Conservation (phyloP, 2,113 vertebrate species). For the Ictalurus punctatus region DNA sequence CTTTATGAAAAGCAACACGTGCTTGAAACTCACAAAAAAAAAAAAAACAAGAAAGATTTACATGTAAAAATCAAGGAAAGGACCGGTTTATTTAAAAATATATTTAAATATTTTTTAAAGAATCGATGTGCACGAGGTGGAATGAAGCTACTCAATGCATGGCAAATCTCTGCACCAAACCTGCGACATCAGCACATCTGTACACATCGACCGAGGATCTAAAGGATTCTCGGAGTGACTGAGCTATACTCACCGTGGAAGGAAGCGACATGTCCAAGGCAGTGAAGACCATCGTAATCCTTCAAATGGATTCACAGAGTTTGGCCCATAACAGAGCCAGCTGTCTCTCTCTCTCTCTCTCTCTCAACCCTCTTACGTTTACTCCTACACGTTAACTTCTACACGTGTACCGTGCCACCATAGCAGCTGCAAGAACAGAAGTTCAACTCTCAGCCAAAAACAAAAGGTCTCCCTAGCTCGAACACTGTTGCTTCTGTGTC, state of each 20-base stretch:
- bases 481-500: neutral
- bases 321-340: slow-evolving; percentile 64
- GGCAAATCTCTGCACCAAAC: neutral
- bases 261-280: slow-evolving; percentile 73
- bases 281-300: slow-evolving; percentile 76
- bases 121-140: neutral
- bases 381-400: slow-evolving; percentile 45
- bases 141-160: neutral
- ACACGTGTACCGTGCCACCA: neutral
- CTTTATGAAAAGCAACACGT: neutral
- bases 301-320: slow-evolving; percentile 58
- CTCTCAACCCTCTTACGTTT: slow-evolving; percentile 36
- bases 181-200: neutral
- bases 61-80: neutral
- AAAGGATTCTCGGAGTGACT: slow-evolving; percentile 41
- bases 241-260: slow-evolving; percentile 72
- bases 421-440: slow-evolving; percentile 9
- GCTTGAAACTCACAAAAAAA: neutral
- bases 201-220: neutral
- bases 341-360: slow-evolving; percentile 37
- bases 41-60: neutral
- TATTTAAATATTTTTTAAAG: neutral
- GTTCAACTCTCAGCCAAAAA: slow-evolving; percentile 1
- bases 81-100: too few relatives aligned
- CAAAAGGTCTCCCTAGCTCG: neutral